These are phyloP conservation scores for Lamellibrachia columna DNA, from an alignment of 2,888 invertebrate species.

Conservation along the genomic window DNA sequence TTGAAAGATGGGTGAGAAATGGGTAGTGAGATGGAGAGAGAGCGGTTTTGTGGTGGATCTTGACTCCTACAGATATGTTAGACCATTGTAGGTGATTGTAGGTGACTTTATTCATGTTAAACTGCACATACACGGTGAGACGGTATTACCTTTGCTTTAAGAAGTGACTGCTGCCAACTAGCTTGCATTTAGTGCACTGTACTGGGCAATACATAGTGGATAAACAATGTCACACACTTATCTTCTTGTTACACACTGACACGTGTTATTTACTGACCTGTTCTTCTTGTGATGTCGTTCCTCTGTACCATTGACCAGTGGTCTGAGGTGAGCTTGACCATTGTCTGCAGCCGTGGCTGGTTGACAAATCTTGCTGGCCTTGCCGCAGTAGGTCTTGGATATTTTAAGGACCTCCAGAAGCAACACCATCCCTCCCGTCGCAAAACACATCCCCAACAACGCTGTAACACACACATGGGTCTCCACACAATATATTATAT, in stretches of 20 bases:
- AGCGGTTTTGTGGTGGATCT: not conserved
- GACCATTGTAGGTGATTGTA: too few species aligned
- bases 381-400: slow-evolving; percentile 43
- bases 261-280: slow-evolving; percentile 39
- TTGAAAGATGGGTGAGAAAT: too few species aligned
- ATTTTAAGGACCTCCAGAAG: slow-evolving; percentile 47
- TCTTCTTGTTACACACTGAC: not conserved
- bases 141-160: too few species aligned
- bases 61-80: not conserved
- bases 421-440: slow-evolving; percentile 43
- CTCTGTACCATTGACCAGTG: slow-evolving; percentile 39
- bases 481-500: too few species aligned
- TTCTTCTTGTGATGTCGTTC: slow-evolving; percentile 40
- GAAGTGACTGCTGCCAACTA: too few species aligned
- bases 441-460: slow-evolving; percentile 43
- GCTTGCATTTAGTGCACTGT: too few species aligned
- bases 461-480: slow-evolving; percentile 38
- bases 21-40: too few species aligned
- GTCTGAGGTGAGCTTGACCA: slow-evolving; percentile 4
- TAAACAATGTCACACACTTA: not conserved
- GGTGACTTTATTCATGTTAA: too few species aligned
- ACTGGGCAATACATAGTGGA: not conserved
- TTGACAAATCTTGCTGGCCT: not conserved
- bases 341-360: not conserved
- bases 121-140: too few species aligned